phyloP scores from a whole-genome alignment of 2,113 vertebrate species.

The Petromus typicus region DNA sequence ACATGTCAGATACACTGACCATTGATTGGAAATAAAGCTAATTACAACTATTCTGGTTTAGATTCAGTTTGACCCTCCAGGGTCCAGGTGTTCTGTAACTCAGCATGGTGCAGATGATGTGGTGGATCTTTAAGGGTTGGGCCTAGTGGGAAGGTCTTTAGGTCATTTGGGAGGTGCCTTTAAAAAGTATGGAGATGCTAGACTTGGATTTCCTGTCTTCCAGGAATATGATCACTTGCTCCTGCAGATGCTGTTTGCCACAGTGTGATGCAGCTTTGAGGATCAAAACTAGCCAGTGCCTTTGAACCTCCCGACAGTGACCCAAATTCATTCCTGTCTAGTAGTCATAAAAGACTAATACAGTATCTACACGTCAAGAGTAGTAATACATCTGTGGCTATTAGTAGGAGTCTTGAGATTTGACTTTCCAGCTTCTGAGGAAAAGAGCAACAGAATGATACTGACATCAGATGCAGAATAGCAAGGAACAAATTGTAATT shows the following conservation, averaged over 20 bases:
- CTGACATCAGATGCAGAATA: not conserved
- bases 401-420: not conserved
- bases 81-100: not conserved
- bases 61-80: not conserved
- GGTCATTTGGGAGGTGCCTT: too few species aligned
- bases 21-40: slow-evolving; percentile 28
- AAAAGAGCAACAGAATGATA: slow-evolving; percentile 14
- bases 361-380: not conserved
- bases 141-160: too few species aligned
- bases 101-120: not conserved
- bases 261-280: not conserved
- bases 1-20: not conserved
- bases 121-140: not conserved
- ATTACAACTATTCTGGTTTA: not conserved
- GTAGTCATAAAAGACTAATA: not conserved
- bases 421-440: not conserved
- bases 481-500: slow-evolving; percentile 21
- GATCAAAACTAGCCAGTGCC: not conserved
- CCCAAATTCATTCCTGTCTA: not conserved
- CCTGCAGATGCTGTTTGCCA: too few species aligned
- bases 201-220: not conserved
- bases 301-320: too few species aligned
- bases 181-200: not conserved
- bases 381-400: not conserved
- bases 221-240: not conserved